These are phyloP conservation scores for Drosophila nebulosa DNA, from an alignment of 1,140 invertebrate genomes.

Conservation along the genomic window DNA sequence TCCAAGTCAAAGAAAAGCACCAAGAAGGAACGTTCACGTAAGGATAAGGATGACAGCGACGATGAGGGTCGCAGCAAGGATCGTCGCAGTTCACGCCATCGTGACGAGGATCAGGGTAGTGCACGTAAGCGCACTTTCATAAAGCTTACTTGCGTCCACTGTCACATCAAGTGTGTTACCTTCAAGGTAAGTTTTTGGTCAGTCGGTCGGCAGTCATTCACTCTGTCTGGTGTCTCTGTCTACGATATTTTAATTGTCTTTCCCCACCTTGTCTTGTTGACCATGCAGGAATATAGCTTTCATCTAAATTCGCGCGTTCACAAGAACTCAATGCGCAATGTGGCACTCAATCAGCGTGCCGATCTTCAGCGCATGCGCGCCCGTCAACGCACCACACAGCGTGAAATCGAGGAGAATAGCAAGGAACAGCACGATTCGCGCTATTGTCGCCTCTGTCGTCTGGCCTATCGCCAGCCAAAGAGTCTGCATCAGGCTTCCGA, in stretches of 20 bases:
- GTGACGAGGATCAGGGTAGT: slow-evolving; percentile 57
- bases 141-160: slow-evolving; percentile 88
- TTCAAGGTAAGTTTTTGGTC: slow-evolving; percentile 83
- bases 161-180: slow-evolving; percentile 86
- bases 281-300: slow-evolving; percentile 84
- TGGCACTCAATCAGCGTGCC: slow-evolving; percentile 87
- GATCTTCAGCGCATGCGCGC: slow-evolving; percentile 88
- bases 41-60: slow-evolving; percentile 65
- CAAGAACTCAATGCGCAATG: slow-evolving; percentile 86
- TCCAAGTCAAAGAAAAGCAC: slow-evolving; percentile 56
- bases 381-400: slow-evolving; percentile 87
- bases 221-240: too few relatives aligned
- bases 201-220: too few relatives aligned
- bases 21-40: slow-evolving; percentile 65
- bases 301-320: slow-evolving; percentile 87
- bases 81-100: slow-evolving; percentile 55
- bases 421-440: slow-evolving; percentile 85
- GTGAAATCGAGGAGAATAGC: slow-evolving; percentile 86
- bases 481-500: slow-evolving; percentile 88
- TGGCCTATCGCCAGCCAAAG: slow-evolving; percentile 89
- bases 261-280: background rate
- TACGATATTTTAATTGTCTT: too few relatives aligned
- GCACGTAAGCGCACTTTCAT: slow-evolving; percentile 83
- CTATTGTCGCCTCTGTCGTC: slow-evolving; percentile 89
- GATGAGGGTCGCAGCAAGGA: slow-evolving; percentile 64